Percentiles rank a stretch among this genome's conserved stretches.
These are phyloP conservation scores for Hydrophis major DNA, from an alignment of 2,797 vertebrate species.

Conservation along the genomic window DNA sequence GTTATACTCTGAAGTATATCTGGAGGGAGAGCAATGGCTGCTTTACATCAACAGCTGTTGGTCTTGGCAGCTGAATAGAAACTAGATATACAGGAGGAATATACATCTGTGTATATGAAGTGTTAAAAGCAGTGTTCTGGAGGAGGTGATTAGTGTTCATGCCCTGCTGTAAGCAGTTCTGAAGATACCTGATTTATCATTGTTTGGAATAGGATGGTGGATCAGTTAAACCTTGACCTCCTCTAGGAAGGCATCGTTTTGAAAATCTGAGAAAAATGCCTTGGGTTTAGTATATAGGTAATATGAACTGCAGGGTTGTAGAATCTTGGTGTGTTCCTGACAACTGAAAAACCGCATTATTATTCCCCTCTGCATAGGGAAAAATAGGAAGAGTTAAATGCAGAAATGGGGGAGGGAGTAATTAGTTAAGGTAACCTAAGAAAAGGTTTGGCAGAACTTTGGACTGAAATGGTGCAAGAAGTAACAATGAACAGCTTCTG, in stretches of 20 bases:
- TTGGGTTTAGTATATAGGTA: background rate
- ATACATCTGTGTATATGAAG: background rate
- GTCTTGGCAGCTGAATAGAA: background rate
- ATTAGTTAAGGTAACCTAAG: background rate
- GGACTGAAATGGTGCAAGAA: background rate
- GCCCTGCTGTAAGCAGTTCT: background rate
- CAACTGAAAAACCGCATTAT: background rate
- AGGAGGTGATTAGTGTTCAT: background rate
- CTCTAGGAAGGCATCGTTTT: background rate
- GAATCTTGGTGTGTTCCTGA: background rate
- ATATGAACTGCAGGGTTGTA: conserved; percentile 6
- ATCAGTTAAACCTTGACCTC: background rate
- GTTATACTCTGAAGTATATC: background rate
- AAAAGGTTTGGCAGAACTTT: background rate
- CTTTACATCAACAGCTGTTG: background rate
- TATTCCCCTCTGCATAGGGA: background rate
- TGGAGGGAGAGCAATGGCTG: background rate
- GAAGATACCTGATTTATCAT: background rate
- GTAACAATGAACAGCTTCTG: background rate
- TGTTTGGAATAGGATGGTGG: background rate
- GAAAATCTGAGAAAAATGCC: background rate
- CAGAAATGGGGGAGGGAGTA: background rate
- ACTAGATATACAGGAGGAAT: background rate
- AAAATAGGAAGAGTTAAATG: background rate
- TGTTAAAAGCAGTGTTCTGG: background rate